Evolutionary conservation across 2,797 vertebrate genomes (phyloP), one percentile per base, ranked within the genome.

Genomic region (Enteromius argenteus): DNA sequence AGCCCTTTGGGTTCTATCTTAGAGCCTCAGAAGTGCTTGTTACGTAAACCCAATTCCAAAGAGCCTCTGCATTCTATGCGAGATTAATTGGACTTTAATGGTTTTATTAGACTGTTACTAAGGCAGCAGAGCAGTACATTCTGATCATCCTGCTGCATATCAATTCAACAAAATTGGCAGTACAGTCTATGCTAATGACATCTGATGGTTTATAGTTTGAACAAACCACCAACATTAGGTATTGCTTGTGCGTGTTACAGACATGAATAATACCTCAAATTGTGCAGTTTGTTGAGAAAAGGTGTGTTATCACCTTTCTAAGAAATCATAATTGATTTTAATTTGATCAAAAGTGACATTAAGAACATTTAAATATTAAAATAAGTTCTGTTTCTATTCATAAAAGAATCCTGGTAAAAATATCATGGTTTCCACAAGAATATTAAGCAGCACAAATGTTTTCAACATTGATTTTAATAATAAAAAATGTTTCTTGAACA

Each of bases 11-110:
- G 73, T 75, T 86, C 80, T 32, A 49, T 81, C 77, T 67, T 66
- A 81, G 81, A 72, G 77, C 66, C 78, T 78, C 67, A 30, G 82
- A 80, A 80, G 81, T 76, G 73, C 32, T 46, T 56, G 77, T 89
- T 89, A 86, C 8, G 66, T 88, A 89, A 89, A 85, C 30, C 58
- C 78, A 79, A 85, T 80, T 72, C 27, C 53, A 76, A 84, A 84
- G 69, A 84, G 64, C 32, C 53, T 76, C 30, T 37, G 64, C 35
- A 72, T 39, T 83, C 27, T 39, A 42, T 67, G 69, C 58, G 35
- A 69, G 56, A 67, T 81, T 74, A 44, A 73, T 27, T 86, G 30
- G 37, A 49, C 19, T 42, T 49, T 39, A 67, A 75, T 64, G 32
- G n/a, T 39, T 67, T 75, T 67, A 53, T 66, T 53, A 30, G 60